These are phyloP conservation scores for Hippocampus guttulatus DNA, from an alignment of 2,113 vertebrate species.

Conservation along the genomic window DNA sequence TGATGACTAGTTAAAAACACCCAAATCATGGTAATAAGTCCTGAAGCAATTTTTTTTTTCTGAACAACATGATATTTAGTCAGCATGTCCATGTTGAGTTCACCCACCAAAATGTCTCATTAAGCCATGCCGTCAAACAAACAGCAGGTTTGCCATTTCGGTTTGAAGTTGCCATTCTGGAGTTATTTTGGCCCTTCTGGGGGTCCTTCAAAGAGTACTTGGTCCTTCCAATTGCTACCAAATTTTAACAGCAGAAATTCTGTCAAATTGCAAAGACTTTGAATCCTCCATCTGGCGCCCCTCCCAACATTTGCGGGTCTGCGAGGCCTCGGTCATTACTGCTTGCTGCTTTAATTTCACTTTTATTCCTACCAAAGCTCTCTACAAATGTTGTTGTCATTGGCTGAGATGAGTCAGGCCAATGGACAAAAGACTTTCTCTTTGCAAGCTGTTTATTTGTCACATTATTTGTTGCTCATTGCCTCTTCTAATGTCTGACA, in stretches of 20 bases:
- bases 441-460: slow-evolving; percentile 29
- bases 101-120: no score
- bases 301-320: not conserved
- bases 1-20: no score
- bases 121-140: not conserved
- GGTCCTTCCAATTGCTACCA: no score
- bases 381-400: not conserved
- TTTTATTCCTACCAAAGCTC: slow-evolving; percentile 1
- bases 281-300: not conserved
- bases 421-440: slow-evolving; percentile 30
- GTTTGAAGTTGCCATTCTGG: no score
- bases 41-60: no score
- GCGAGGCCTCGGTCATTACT: not conserved
- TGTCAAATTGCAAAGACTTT: not conserved
- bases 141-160: not conserved
- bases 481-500: slow-evolving; percentile 16
- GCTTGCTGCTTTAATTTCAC: not conserved
- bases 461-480: slow-evolving; percentile 31
- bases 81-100: no score
- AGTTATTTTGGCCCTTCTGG: no score
- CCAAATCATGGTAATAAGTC: no score
- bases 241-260: not conserved
- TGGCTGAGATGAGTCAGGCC: slow-evolving; percentile 32
- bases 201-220: no score
- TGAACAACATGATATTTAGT: no score